Evolutionary conservation across 2,888 invertebrate species (phyloP).

Genomic region (Rhamphomyia laevipes): DNA sequence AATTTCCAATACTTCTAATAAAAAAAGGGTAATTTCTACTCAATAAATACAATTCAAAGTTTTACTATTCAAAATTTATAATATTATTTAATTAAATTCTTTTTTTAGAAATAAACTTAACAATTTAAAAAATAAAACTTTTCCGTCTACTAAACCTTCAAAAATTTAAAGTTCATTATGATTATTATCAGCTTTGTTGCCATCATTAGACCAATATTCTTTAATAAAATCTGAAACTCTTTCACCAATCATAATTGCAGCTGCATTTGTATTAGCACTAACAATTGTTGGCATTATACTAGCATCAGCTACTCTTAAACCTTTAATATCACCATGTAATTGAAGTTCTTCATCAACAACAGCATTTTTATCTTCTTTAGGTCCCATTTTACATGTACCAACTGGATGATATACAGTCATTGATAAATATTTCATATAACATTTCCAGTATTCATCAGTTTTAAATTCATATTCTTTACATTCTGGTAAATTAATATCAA

Average conservation of each 20-base stretch:
- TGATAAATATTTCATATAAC: slow-evolving; percentile 51
- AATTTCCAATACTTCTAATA: too few relatives aligned
- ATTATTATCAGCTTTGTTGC: not conserved
- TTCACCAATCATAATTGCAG: slow-evolving; percentile 77
- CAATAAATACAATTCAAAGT: too few relatives aligned
- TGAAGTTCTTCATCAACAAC: slow-evolving; percentile 56
- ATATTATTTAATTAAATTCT: too few relatives aligned
- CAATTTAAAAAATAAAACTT: too few relatives aligned
- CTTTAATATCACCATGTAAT: slow-evolving; percentile 49
- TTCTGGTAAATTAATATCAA: slow-evolving; percentile 24
- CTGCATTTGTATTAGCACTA: slow-evolving; percentile 74
- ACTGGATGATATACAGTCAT: slow-evolving; percentile 56
- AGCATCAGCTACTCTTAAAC: slow-evolving; percentile 59
- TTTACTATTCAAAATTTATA: too few relatives aligned
- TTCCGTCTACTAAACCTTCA: too few relatives aligned
- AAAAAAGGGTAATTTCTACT: too few relatives aligned
- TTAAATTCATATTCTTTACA: slow-evolving; percentile 23
- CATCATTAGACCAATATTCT: slow-evolving; percentile 22
- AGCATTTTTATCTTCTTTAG: slow-evolving; percentile 42
- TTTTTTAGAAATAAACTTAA: too few relatives aligned
- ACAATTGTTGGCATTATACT: slow-evolving; percentile 66
- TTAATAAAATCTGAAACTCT: slow-evolving; percentile 52
- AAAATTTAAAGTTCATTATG: not conserved
- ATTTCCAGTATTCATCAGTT: slow-evolving; percentile 48
- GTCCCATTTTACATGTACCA: slow-evolving; percentile 64